phyloP scores from a whole-genome alignment of 2,888 invertebrate species.

The Latrodectus hesperus region DNA sequence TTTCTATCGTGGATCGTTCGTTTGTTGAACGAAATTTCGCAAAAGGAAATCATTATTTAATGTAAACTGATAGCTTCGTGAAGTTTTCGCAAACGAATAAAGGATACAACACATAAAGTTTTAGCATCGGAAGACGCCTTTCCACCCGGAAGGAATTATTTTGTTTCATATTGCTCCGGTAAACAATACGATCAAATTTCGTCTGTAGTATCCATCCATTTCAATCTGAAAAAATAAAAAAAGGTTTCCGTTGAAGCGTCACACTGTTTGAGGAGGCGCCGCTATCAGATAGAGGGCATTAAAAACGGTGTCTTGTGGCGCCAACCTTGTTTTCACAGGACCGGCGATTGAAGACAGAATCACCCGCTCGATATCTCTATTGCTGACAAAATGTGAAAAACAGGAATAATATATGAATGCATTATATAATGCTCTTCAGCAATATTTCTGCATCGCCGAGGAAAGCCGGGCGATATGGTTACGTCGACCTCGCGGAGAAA shows the following conservation, averaged over 20 bases:
- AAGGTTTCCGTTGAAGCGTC: background rate
- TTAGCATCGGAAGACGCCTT: background rate
- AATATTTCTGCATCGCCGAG: slow-evolving; percentile 19
- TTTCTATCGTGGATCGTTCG: no score
- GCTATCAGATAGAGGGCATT: slow-evolving; percentile 58
- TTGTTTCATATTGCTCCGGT: background rate
- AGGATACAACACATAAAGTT: background rate
- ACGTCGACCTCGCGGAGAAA: slow-evolving; percentile 19
- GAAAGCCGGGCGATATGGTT: slow-evolving; percentile 2
- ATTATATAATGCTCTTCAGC: slow-evolving; percentile 26
- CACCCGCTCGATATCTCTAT: slow-evolving; percentile 30
- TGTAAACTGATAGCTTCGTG: no score
- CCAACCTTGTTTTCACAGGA: slow-evolving; percentile 40
- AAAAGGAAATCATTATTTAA: no score
- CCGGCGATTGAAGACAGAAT: slow-evolving; percentile 35
- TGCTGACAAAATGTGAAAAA: slow-evolving; percentile 16
- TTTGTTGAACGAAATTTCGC: no score
- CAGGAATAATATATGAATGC: slow-evolving; percentile 44
- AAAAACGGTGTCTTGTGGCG: slow-evolving; percentile 47
- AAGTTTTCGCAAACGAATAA: no score
- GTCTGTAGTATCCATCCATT: background rate
- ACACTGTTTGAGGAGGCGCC: slow-evolving; percentile 43
- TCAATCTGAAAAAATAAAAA: background rate
- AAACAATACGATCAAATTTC: background rate
- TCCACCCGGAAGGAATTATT: background rate